These are phyloP conservation scores for Hemichromis elongatus DNA, from an alignment of 2,113 vertebrate species.

Conservation along the genomic window DNA sequence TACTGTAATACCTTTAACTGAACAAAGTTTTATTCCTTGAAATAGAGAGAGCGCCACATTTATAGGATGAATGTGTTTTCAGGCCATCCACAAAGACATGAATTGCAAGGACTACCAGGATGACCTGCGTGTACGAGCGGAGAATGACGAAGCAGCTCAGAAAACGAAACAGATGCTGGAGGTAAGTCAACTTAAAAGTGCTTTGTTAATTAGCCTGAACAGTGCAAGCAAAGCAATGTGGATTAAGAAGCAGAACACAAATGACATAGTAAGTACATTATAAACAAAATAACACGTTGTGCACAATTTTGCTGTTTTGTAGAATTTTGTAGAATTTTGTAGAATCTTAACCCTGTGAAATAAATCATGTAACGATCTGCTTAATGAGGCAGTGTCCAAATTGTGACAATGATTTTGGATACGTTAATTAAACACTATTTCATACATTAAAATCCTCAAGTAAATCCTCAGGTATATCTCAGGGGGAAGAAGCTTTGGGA, in stretches of 20 bases:
- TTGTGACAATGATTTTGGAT: no score
- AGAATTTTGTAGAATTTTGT: not conserved
- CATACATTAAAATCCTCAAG: no score
- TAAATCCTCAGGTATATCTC: not conserved
- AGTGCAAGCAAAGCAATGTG: not conserved
- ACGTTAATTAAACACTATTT: no score
- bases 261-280: not conserved
- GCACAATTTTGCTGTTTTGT: no score
- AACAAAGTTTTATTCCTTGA: not conserved
- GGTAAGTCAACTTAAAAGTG: constrained; percentile 48
- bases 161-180: constrained; percentile 78
- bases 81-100: constrained; percentile 84
- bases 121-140: constrained; percentile 76
- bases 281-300: not conserved
- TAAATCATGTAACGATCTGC: not conserved
- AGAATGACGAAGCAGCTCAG: constrained; percentile 78
- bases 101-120: constrained; percentile 88
- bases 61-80: not conserved
- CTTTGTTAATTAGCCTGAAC: not conserved
- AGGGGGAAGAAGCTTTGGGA: not conserved
- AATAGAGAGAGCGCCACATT: not conserved
- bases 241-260: not conserved
- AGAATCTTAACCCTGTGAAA: not conserved
- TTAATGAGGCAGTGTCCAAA: not conserved
- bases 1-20: not conserved